Conservation (phyloP, 2,797 vertebrate genomes). For the Sebastes iracundus region DNA sequence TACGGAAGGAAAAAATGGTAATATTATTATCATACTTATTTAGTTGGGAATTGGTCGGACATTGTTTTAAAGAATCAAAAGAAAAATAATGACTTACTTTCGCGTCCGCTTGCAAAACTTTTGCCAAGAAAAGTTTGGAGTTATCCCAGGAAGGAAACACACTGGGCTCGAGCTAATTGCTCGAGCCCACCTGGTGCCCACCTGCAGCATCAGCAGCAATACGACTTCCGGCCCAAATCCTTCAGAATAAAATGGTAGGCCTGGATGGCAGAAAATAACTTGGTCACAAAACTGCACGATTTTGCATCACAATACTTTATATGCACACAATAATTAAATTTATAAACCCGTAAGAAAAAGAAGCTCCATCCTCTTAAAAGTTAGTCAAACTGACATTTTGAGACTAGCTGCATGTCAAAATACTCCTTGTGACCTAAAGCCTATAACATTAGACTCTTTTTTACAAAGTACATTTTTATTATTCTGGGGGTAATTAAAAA, state of each 20-base stretch:
- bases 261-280: not conserved
- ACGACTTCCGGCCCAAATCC: not conserved
- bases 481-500: too few species aligned
- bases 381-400: not conserved
- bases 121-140: not conserved
- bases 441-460: too few species aligned
- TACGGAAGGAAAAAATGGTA: not conserved
- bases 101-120: not conserved
- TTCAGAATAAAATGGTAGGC: slow-evolving; percentile 10
- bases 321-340: not conserved
- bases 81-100: not conserved
- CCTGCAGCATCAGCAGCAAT: not conserved
- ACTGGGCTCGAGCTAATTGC: not conserved
- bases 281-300: not conserved
- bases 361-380: not conserved
- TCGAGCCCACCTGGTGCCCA: not conserved
- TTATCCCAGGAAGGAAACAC: not conserved
- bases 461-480: not conserved
- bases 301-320: not conserved
- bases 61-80: not conserved
- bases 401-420: not conserved
- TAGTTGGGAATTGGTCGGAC: accelerated
- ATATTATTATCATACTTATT: not conserved
- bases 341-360: not conserved
- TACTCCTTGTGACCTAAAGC: not conserved